These are phyloP conservation scores for Diglossa cyanea DNA, from an alignment of 2,797 vertebrate genomes.

Conservation along the genomic window DNA sequence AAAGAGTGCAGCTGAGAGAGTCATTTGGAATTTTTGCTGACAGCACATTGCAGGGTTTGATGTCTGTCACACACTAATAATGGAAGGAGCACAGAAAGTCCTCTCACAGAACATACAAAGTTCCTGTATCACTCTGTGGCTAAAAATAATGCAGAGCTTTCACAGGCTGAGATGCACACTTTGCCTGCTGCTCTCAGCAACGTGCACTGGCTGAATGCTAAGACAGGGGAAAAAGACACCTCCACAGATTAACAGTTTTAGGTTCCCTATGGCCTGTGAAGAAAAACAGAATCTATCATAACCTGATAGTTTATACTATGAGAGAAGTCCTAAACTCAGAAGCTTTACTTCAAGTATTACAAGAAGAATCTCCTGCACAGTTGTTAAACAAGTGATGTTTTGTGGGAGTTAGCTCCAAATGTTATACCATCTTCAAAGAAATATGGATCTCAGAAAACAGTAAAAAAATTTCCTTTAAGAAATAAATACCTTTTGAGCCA, in stretches of 20 bases:
- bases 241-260: neutral
- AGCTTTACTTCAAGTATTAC: neutral
- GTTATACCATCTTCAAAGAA: neutral
- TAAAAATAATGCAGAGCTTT: neutral
- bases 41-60: neutral
- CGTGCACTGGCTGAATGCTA: neutral
- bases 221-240: neutral
- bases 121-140: neutral
- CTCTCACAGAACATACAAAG: neutral
- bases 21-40: neutral
- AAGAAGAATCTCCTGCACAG: neutral
- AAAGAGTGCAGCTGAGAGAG: neutral
- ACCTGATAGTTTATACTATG: neutral
- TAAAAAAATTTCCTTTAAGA: neutral
- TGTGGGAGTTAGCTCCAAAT: neutral
- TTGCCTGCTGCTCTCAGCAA: neutral
- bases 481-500: slow-evolving; percentile 93
- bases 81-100: neutral
- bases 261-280: neutral
- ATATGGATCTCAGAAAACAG: neutral
- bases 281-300: neutral
- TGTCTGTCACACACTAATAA: neutral
- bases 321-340: neutral
- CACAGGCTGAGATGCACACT: neutral
- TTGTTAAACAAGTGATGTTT: neutral